Evolutionary conservation across 2,888 invertebrate genomes (phyloP).

Genomic region (Aspidiotus rigidus): DNA sequence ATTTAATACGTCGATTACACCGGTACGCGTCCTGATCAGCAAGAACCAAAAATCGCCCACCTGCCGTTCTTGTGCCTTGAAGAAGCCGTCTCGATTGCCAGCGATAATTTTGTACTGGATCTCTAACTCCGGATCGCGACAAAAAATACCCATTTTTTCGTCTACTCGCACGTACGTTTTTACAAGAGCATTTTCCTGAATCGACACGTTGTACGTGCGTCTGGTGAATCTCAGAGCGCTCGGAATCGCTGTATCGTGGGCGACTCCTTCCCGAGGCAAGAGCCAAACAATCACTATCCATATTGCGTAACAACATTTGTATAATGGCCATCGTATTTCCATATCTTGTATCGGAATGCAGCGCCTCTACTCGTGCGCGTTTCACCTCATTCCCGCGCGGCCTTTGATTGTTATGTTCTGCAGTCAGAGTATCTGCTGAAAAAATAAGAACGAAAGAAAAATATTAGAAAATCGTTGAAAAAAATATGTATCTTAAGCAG

Average conservation of each 20-base stretch:
- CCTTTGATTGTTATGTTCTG: not conserved
- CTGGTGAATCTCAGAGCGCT: constrained; percentile 53
- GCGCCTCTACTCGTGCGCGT: not conserved
- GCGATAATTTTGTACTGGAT: constrained; percentile 77
- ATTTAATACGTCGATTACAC: constrained; percentile 78
- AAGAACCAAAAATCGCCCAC: constrained; percentile 95
- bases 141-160: constrained; percentile 68
- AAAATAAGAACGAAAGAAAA: not conserved
- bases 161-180: constrained; percentile 69
- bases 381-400: constrained; percentile 23
- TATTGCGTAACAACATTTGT: constrained; percentile 10
- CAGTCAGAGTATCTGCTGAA: not conserved
- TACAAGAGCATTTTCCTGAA: constrained; percentile 85
- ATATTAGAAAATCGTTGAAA: not conserved
- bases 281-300: constrained; percentile 14
- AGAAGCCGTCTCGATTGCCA: constrained; percentile 82
- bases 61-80: constrained; percentile 78
- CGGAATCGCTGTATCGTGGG: constrained; percentile 2
- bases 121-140: constrained; percentile 45
- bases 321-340: constrained; percentile 29
- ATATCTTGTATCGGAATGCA: constrained; percentile 2
- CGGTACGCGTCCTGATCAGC: constrained; percentile 76
- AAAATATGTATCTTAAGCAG: not conserved
- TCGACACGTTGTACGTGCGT: constrained; percentile 72
- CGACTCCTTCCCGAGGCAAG: not conserved